These are phyloP conservation scores for Onychostruthus taczanowskii DNA, from an alignment of 2,113 vertebrate genomes.

Conservation along the genomic window DNA sequence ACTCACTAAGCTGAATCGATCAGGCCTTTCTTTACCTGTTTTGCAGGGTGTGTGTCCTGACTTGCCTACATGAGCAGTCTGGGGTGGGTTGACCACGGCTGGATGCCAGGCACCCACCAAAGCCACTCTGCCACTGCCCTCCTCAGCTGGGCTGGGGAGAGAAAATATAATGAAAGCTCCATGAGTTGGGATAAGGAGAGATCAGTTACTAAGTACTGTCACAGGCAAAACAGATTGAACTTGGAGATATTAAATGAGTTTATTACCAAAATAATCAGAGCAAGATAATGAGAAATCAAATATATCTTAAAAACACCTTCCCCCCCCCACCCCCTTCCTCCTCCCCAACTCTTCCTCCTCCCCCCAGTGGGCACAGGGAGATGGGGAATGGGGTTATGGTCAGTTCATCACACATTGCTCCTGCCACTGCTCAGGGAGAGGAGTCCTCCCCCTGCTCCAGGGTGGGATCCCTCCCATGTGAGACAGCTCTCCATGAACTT, in stretches of 20 bases:
- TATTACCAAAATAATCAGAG: background rate
- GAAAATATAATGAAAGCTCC: fast-evolving
- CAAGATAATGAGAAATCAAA: background rate
- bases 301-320: background rate
- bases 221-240: background rate
- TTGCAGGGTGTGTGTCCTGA: background rate
- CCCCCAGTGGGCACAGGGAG: background rate
- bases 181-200: background rate
- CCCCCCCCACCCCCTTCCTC: fast-evolving
- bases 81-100: background rate
- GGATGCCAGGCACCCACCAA: background rate
- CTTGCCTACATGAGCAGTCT: background rate
- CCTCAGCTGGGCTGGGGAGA: background rate
- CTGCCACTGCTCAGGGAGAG: background rate
- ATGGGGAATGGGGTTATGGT: no score
- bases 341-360: background rate
- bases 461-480: background rate
- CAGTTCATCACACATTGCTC: fast-evolving
- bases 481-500: background rate
- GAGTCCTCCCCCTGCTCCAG: background rate
- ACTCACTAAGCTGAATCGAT: background rate
- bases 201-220: no score
- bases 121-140: background rate
- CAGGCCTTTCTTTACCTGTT: background rate
- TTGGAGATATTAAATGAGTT: background rate